A percentile compares a stretch with the other conserved stretches of the same genome.
These are phyloP conservation scores for Cheiracanthium punctorium DNA, from an alignment of 2,888 invertebrate species.

Conservation along the genomic window DNA sequence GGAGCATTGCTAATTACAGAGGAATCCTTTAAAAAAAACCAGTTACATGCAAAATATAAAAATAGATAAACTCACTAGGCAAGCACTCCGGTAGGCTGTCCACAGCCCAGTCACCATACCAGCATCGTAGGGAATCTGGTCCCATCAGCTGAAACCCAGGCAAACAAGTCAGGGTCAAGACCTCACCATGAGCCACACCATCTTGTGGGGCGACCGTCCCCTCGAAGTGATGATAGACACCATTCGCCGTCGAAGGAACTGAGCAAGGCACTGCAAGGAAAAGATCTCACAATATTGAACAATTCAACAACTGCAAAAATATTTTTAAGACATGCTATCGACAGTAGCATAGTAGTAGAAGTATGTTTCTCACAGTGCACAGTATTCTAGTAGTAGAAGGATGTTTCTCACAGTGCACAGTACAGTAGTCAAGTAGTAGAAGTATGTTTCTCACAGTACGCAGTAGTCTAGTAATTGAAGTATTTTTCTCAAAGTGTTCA, in stretches of 20 bases:
- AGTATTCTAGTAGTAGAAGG: too few species aligned
- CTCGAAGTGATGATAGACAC: conserved; percentile 72
- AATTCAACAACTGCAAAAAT: too few species aligned
- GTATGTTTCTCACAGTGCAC: too few species aligned
- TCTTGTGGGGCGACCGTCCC: conserved; percentile 79
- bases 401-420: too few species aligned
- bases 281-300: too few species aligned
- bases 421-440: too few species aligned
- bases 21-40: neutral
- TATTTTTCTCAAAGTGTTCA: too few species aligned
- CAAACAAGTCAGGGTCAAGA: conserved; percentile 85
- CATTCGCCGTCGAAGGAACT: conserved; percentile 82
- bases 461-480: too few species aligned
- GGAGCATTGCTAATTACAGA: neutral
- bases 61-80: conserved; percentile 79
- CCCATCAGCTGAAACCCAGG: conserved; percentile 82
- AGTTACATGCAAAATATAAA: neutral
- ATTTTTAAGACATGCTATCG: too few species aligned
- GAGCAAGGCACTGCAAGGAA: conserved; percentile 71
- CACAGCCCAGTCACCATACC: conserved; percentile 89
- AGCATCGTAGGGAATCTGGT: conserved; percentile 84
- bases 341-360: too few species aligned
- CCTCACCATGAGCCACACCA: conserved; percentile 82
- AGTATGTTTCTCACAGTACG: too few species aligned
- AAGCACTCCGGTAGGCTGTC: conserved; percentile 86